These are phyloP conservation scores for Chymomyza amoena DNA, from an alignment of 2,888 invertebrate species.

Conservation along the genomic window DNA sequence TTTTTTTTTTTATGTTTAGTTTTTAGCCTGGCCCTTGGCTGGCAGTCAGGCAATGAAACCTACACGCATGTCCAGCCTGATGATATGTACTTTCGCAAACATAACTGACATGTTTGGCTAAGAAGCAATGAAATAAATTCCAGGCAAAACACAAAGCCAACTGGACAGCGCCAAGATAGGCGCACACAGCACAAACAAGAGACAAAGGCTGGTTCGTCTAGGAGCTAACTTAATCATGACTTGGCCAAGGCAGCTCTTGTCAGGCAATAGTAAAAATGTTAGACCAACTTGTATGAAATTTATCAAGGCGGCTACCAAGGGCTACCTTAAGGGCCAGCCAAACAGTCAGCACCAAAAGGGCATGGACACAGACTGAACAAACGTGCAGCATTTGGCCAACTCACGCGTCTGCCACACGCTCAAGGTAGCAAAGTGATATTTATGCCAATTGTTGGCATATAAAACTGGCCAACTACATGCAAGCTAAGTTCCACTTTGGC, in stretches of 20 bases:
- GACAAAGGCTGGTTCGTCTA: conserved; percentile 32
- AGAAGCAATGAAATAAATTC: conserved; percentile 68
- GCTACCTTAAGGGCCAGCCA: conserved; percentile 31
- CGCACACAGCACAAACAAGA: neutral
- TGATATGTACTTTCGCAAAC: conserved; percentile 74
- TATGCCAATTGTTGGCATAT: conserved; percentile 67
- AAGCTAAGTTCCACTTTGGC: conserved; percentile 1
- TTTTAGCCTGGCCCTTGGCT: conserved; percentile 4
- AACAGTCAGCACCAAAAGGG: conserved; percentile 9
- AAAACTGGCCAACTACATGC: conserved; percentile 57
- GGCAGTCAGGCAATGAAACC: conserved; percentile 39
- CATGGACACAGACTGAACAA: neutral
- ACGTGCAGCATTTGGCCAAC: conserved; percentile 18
- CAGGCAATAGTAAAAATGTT: conserved; percentile 65
- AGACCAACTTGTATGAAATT: conserved; percentile 66
- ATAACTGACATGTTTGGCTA: conserved; percentile 73
- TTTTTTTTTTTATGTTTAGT: conserved; percentile 34
- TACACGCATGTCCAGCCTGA: conserved; percentile 72
- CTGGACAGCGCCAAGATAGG: conserved; percentile 25
- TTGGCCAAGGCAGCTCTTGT: conserved; percentile 1
- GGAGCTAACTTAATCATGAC: conserved; percentile 71
- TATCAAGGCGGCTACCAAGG: conserved; percentile 51
- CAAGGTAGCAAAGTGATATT: conserved; percentile 64
- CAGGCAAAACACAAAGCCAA: conserved; percentile 54
- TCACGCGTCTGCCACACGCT: conserved; percentile 60